Percentiles rank a stretch among this genome's conserved stretches.
Evolutionary conservation across 2,797 vertebrate genomes (phyloP).

Genomic region (Poecilia wingei): DNA sequence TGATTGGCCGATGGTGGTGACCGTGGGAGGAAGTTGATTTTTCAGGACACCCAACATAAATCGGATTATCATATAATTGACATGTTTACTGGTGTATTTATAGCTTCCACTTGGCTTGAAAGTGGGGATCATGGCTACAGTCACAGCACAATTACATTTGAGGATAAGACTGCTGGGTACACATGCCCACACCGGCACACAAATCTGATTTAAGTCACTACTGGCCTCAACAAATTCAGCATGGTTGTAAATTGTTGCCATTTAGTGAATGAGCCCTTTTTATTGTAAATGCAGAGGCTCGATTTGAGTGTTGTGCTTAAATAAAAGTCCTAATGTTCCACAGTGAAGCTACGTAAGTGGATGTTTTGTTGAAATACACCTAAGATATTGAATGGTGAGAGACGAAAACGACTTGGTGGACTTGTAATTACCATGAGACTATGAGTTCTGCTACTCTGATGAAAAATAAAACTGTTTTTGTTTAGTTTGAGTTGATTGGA

Average conservation of each 20-base stretch:
- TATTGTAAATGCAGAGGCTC: neutral
- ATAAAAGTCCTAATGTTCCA: neutral
- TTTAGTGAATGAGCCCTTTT: conserved; percentile 12
- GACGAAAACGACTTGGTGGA: neutral
- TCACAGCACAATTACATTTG: conserved; percentile 51
- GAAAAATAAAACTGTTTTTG: too few relatives aligned
- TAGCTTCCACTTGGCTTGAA: conserved; percentile 64
- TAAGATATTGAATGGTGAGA: neutral
- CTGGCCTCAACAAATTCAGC: conserved; percentile 19
- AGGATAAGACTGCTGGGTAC: conserved; percentile 35
- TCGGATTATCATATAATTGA: conserved; percentile 73
- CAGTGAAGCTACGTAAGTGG: neutral
- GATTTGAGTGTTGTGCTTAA: neutral
- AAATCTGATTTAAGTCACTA: conserved; percentile 46
- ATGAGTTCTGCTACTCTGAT: too few relatives aligned
- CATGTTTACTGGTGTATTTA: conserved; percentile 76
- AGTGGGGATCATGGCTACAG: conserved; percentile 51
- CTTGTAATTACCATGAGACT: neutral
- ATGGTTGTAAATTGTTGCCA: conserved; percentile 15
- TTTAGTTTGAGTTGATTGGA: neutral
- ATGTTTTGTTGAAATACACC: neutral
- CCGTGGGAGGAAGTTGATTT: conserved; percentile 72
- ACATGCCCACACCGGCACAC: conserved; percentile 25
- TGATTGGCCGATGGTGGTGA: conserved; percentile 48
- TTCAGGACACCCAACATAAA: conserved; percentile 68